Evolutionary conservation across 64 coral and sea anemone species (phyloP).

Genomic region (Dendrophyllia cribrosa): DNA sequence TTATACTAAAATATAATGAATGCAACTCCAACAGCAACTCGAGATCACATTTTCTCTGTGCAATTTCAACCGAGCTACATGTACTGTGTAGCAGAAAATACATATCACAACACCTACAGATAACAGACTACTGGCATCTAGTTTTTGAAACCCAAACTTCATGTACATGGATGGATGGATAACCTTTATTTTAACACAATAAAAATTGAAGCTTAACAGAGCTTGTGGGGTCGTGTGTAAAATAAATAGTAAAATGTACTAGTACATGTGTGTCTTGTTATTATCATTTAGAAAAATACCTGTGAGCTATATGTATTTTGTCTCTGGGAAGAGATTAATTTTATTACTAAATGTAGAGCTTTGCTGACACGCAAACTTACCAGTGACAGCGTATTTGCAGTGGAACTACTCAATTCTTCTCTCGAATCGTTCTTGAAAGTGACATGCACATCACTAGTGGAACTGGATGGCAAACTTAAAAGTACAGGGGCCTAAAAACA

Average conservation of each 20-base stretch:
- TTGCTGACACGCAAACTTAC: slow-evolving; percentile 3
- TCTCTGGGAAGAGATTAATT: background rate
- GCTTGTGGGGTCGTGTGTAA: no score
- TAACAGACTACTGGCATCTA: background rate
- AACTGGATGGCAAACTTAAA: slow-evolving; percentile 21
- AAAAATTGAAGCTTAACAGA: no score
- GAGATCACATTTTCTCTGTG: slow-evolving; percentile 20
- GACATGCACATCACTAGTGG: slow-evolving; percentile 12
- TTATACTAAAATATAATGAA: background rate
- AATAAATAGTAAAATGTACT: no score
- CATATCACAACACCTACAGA: background rate
- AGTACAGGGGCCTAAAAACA: slow-evolving; percentile 16
- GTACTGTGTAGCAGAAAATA: background rate
- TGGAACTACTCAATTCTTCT: slow-evolving; percentile 7
- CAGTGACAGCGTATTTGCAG: background rate
- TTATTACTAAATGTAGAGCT: background rate
- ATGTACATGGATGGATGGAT: no score
- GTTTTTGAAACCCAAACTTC: slow-evolving; percentile 13
- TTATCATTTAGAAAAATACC: no score
- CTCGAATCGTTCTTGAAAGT: slow-evolving; percentile 14
- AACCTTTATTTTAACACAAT: no score
- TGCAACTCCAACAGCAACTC: background rate
- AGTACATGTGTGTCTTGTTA: no score
- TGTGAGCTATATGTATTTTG: background rate
- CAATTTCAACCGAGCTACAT: slow-evolving; percentile 1